These are phyloP conservation scores for Micropterix aruncella DNA, from an alignment of 2,888 invertebrate species.

Conservation along the genomic window DNA sequence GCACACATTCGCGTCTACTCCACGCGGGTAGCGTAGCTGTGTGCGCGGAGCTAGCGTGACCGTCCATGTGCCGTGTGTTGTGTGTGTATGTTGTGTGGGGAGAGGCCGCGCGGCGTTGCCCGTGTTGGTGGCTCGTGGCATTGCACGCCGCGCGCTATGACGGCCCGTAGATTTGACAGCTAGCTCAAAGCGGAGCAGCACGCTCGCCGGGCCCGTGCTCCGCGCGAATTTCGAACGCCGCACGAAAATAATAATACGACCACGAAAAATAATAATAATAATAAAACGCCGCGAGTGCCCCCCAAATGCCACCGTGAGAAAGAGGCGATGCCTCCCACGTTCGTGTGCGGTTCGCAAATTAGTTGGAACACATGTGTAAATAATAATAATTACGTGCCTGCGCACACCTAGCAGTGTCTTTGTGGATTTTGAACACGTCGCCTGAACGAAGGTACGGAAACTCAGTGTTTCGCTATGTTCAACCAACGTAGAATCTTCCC, in stretches of 20 bases:
- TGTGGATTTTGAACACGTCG: no score
- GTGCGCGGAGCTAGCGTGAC: conserved; percentile 29
- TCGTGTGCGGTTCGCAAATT: no score
- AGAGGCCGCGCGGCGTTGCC: conserved; percentile 22
- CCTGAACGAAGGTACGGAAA: no score
- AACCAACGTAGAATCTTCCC: no score
- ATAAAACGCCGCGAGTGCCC: not conserved
- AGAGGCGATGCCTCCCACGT: no score
- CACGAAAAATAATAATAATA: not conserved
- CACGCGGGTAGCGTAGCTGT: conserved; percentile 25
- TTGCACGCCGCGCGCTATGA: conserved; percentile 38
- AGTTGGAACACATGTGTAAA: not conserved
- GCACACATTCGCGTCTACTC: conserved; percentile 6
- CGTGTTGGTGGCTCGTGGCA: conserved; percentile 35
- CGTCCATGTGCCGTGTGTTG: conserved; percentile 30
- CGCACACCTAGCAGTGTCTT: not conserved
- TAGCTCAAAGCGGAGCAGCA: conserved; percentile 36
- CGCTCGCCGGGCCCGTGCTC: not conserved
- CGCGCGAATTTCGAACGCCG: not conserved
- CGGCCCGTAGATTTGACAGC: conserved; percentile 45
- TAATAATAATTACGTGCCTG: not conserved
- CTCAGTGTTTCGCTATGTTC: no score
- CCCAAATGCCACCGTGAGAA: no score
- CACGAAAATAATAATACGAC: conserved; percentile 1
- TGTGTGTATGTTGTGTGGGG: conserved; percentile 33